A percentile compares a stretch with the other conserved stretches of the same genome.
Evolutionary conservation across 2,888 invertebrate genomes (phyloP).

Genomic region (Synergus umbraculus): DNA sequence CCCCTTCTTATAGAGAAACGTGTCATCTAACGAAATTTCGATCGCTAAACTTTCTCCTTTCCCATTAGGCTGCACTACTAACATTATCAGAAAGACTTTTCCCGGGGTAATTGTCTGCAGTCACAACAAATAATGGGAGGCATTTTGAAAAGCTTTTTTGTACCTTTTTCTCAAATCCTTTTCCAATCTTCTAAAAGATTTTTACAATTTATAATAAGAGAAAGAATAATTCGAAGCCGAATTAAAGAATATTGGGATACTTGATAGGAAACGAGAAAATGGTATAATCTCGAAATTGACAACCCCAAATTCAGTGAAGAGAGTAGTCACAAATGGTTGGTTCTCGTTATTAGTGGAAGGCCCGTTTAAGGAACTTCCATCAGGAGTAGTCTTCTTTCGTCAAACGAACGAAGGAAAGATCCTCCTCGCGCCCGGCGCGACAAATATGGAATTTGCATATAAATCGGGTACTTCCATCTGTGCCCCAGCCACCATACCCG

Average conservation of each 20-base stretch:
- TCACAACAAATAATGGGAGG: not conserved
- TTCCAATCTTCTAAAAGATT: too few species aligned
- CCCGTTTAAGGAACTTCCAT: conserved; percentile 49
- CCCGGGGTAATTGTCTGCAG: not conserved
- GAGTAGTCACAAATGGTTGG: conserved; percentile 6
- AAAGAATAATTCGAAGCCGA: not conserved
- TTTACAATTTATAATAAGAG: too few species aligned
- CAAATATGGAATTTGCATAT: conserved; percentile 85
- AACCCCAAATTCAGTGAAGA: not conserved
- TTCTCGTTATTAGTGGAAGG: conserved; percentile 41
- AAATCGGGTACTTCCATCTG: conserved; percentile 84
- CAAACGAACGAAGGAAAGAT: conserved; percentile 61
- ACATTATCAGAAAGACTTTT: conserved; percentile 7
- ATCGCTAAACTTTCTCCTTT: conserved; percentile 47
- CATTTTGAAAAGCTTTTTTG: too few species aligned
- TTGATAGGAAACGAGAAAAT: not conserved
- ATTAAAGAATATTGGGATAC: not conserved
- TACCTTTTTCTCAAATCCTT: too few species aligned
- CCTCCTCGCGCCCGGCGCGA: conserved; percentile 74
- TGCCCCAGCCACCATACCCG: conserved; percentile 70
- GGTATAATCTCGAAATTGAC: not conserved
- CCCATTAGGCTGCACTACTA: conserved; percentile 5
- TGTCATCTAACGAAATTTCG: conserved; percentile 57
- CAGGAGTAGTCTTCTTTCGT: conserved; percentile 60
- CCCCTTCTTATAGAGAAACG: conserved; percentile 36